phyloP scores from a whole-genome alignment of 2,888 invertebrate species.

The Hirtodrosophila cameraria region DNA sequence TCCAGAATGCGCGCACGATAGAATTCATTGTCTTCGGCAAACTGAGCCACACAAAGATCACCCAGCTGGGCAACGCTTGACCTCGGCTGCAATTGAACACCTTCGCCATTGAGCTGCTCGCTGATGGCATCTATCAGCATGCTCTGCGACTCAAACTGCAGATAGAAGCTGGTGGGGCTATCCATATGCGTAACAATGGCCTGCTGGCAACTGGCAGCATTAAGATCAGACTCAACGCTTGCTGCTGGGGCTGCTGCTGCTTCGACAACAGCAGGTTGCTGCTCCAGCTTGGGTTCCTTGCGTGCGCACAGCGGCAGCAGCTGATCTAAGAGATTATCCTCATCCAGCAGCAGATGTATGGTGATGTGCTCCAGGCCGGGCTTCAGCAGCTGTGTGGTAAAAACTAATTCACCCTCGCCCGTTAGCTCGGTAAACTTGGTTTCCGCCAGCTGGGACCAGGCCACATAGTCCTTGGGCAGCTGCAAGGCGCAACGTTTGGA shows the following conservation, averaged over 20 bases:
- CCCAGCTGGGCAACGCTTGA: slow-evolving; percentile 64
- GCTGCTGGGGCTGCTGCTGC: too few relatives aligned
- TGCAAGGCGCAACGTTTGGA: slow-evolving; percentile 87
- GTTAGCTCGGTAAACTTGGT: slow-evolving; percentile 88
- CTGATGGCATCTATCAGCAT: slow-evolving; percentile 36
- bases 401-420: slow-evolving; percentile 89
- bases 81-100: slow-evolving; percentile 73
- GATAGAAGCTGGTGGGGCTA: slow-evolving; percentile 90
- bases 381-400: slow-evolving; percentile 88
- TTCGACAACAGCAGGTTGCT: too few relatives aligned
- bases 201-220: slow-evolving; percentile 58
- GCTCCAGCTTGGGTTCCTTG: too few relatives aligned
- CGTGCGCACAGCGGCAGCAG: slow-evolving; percentile 86
- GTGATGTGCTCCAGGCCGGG: slow-evolving; percentile 88
- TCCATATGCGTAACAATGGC: slow-evolving; percentile 90
- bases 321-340: slow-evolving; percentile 87
- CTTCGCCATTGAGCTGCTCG: slow-evolving; percentile 56
- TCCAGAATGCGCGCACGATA: slow-evolving; percentile 95
- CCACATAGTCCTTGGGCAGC: slow-evolving; percentile 86
- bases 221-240: slow-evolving; percentile 40
- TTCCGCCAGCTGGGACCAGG: slow-evolving; percentile 88
- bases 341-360: slow-evolving; percentile 87
- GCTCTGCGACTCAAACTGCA: slow-evolving; percentile 87
- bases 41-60: slow-evolving; percentile 90
- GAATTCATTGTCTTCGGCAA: slow-evolving; percentile 92